phyloP scores from a whole-genome alignment of 2,113 vertebrate species.

The Amia ocellicauda region DNA sequence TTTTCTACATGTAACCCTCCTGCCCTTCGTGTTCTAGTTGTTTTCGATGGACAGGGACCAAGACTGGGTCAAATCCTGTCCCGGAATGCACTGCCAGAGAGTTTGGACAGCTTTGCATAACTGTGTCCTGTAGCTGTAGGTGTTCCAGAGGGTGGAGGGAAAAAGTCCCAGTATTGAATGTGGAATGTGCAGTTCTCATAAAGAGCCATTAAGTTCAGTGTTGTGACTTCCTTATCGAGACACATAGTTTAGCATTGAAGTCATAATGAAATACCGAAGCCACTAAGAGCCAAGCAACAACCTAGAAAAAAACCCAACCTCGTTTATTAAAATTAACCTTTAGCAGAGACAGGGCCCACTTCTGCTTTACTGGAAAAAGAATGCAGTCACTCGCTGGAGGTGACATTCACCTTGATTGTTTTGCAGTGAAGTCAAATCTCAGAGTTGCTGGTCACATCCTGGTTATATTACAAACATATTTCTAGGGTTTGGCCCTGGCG shows the following conservation, averaged over 20 bases:
- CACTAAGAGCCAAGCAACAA: constrained; percentile 24
- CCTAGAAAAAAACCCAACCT: constrained; percentile 20
- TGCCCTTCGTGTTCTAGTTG: no score
- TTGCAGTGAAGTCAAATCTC: no score
- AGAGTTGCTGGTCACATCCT: no score
- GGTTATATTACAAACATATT: no score
- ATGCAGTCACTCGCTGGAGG: constrained; percentile 8
- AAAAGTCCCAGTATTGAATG: background rate
- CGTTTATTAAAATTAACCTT: constrained; percentile 32
- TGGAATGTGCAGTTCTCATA: background rate
- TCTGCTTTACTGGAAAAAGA: constrained; percentile 19
- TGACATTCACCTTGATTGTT: constrained; percentile 20
- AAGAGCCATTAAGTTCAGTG: background rate
- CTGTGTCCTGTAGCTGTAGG: no score
- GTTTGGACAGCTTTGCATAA: no score
- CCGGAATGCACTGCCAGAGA: no score
- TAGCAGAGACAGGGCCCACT: constrained; percentile 18
- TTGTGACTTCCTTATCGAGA: constrained; percentile 6
- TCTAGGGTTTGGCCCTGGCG: no score
- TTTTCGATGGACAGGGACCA: no score
- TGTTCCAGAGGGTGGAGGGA: background rate
- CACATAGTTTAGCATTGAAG: background rate
- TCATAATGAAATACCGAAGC: constrained; percentile 1
- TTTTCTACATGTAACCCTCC: no score
- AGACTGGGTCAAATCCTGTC: no score